These are phyloP conservation scores for Metaphire vulgaris DNA, from an alignment of 1,140 invertebrate species.

Conservation along the genomic window DNA sequence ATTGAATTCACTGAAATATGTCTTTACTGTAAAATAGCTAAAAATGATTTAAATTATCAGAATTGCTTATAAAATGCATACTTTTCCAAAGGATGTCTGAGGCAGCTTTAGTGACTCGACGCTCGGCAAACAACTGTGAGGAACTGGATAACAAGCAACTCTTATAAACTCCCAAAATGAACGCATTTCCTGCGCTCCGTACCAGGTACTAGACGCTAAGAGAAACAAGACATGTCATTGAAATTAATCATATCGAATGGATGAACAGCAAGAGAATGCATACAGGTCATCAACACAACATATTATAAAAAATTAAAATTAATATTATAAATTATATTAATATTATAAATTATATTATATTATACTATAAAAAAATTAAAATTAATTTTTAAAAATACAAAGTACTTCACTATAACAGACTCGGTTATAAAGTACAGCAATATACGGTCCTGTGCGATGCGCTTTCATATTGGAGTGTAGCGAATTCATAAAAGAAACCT, in stretches of 20 bases:
- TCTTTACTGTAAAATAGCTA: no score
- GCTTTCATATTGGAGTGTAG: no score
- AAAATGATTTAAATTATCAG: no score
- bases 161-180: slow-evolving; percentile 17
- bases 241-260: not conserved
- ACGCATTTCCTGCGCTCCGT: not conserved
- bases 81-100: slow-evolving; percentile 10
- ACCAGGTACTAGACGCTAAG: slow-evolving; percentile 11
- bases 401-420: no score
- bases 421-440: no score
- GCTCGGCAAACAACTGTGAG: slow-evolving; percentile 8
- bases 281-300: not conserved
- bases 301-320: no score
- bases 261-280: not conserved
- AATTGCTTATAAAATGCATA: no score
- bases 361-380: no score
- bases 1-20: no score
- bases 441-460: no score
- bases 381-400: no score
- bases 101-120: not conserved
- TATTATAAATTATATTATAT: not conserved
- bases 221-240: not conserved
- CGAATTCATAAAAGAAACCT: no score
- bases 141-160: not conserved
- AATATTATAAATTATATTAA: not conserved